Percentiles rank a stretch among this genome's conserved stretches.
These are phyloP conservation scores for Apis dorsata DNA, from an alignment of 1,140 invertebrate genomes.

Conservation along the genomic window DNA sequence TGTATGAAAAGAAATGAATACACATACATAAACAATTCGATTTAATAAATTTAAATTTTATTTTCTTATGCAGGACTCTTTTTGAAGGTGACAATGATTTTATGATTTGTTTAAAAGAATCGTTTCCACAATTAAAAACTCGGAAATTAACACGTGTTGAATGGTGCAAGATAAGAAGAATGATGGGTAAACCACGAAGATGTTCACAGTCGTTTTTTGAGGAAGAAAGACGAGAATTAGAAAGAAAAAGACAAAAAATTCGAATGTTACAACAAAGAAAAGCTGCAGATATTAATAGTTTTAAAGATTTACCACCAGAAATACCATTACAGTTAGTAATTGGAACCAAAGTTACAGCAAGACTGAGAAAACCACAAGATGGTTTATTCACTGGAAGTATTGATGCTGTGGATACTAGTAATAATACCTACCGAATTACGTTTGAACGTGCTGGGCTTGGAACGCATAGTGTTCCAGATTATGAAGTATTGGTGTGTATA, in stretches of 20 bases:
- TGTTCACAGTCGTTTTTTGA: conserved; percentile 97
- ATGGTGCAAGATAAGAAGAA: conserved; percentile 96
- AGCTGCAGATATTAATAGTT: conserved; percentile 87
- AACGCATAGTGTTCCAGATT: conserved; percentile 97
- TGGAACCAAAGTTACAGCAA: conserved; percentile 96
- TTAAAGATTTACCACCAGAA: conserved; percentile 96
- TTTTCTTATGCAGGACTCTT: conserved; percentile 84
- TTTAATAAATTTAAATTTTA: conserved; percentile 12
- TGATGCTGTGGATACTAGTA: conserved; percentile 98
- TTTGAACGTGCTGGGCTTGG: conserved; percentile 96
- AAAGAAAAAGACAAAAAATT: conserved; percentile 95
- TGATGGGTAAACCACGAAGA: conserved; percentile 98
- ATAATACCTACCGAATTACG: conserved; percentile 98
- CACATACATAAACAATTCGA: conserved; percentile 28
- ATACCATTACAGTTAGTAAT: conserved; percentile 97
- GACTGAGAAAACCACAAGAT: conserved; percentile 95
- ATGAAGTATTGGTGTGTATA: conserved; percentile 90
- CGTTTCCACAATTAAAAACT: conserved; percentile 95
- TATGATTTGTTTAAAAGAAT: conserved; percentile 94
- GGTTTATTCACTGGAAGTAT: conserved; percentile 97
- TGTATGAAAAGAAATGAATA: conserved; percentile 65
- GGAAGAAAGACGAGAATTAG: conserved; percentile 95
- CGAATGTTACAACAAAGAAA: conserved; percentile 96
- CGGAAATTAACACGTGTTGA: conserved; percentile 92
- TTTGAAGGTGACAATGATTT: conserved; percentile 99